Evolutionary conservation across 2,888 invertebrate species (phyloP).

Genomic region (Nysson spinosus): DNA sequence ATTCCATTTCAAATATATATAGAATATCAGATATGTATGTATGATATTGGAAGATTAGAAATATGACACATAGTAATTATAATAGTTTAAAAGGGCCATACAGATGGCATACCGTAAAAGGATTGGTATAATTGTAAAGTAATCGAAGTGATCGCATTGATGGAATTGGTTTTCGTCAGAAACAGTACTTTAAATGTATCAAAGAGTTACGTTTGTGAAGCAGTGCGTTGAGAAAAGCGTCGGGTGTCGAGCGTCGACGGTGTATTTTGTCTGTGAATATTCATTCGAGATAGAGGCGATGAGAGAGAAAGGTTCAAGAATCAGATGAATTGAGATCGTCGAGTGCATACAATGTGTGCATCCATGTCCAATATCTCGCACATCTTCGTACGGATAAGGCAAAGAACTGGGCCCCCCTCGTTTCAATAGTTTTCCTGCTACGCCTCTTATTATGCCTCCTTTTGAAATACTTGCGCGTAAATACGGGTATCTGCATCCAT

Average conservation of each 20-base stretch:
- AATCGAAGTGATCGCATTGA: too few species aligned
- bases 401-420: constrained; percentile 2
- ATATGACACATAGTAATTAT: too few species aligned
- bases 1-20: too few species aligned
- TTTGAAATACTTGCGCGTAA: background rate
- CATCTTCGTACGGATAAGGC: background rate
- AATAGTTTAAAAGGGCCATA: too few species aligned
- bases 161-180: too few species aligned
- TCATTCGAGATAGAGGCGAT: background rate
- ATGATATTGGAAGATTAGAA: too few species aligned
- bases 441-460: background rate
- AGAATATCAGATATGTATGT: too few species aligned
- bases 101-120: too few species aligned
- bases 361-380: constrained; percentile 13
- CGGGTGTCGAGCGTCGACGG: background rate
- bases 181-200: background rate
- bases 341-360: background rate
- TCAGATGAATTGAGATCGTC: constrained; percentile 3
- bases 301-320: background rate
- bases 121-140: too few species aligned
- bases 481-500: too few species aligned
- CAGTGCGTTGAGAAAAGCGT: background rate
- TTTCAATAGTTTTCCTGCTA: constrained; percentile 1
- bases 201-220: too few species aligned
- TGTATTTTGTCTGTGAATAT: background rate